Base-by-base conservation (phyloP, 2,113 vertebrate genomes). In the Tinamus guttatus region DNA sequence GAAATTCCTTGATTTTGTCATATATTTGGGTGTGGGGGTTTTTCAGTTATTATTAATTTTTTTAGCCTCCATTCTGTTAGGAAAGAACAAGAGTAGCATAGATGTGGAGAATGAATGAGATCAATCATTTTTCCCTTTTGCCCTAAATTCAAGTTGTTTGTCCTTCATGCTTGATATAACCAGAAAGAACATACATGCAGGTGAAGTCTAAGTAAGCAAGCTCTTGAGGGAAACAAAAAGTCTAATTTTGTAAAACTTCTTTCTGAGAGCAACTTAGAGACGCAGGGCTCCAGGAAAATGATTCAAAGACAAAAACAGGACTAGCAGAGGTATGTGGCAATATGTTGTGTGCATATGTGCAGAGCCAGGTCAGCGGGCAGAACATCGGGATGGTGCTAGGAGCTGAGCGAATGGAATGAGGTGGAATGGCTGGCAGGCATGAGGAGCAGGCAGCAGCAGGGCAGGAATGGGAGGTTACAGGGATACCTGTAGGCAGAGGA, bases 241-340 rank as follows among this genome's bases (percentile, higher is more conserved):
- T 87, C 82, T 90, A 82, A 85, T 95, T 95, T 91, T 83, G 34
- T 81, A 93, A 91, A 87, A 90, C 87, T 95, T 87, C 38, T 77
- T 91, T 95, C 68, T 90, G 69, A 96, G 73, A 78, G 82, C 81
- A 94, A 88, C 73, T 94, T 94, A 27, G 65, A 89, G 52, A 85
- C 45, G 38, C 38, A 54, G 40, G 27, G 65, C 40, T 94, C 70
- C 77, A 65, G 58, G 4, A 6, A 47, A 68, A 60, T 52, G 69
- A 89, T 90, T 90, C 69, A 89, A 75, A 81, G 64, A 21, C 25
- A 52, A 89, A 90, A 69, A 71, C 38, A 68, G 52, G 34, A 84
- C 64, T 13, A 84, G 41, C 51, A 64, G 20, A 4, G 36, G 47
- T 18, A 63, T 67, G 58, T n/a, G 52, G 63, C 40, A 62, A 40